Percentiles rank a stretch among this genome's conserved stretches.
phyloP scores from a whole-genome alignment of 2,888 invertebrate genomes.

The Tribolium freemani region DNA sequence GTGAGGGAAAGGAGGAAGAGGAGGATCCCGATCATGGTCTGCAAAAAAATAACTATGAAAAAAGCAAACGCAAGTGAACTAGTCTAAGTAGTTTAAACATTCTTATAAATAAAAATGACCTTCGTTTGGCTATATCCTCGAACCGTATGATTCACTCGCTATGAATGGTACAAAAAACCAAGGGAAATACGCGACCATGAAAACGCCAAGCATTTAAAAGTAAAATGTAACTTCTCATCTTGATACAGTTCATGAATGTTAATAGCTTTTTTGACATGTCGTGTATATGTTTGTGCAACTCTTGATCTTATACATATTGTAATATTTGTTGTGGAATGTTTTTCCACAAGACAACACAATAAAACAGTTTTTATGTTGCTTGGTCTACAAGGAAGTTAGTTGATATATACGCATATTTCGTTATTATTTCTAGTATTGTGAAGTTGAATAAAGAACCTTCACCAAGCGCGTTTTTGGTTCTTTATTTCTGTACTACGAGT shows the following conservation, averaged over 20 bases:
- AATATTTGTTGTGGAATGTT: not conserved
- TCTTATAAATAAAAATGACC: constrained; percentile 15
- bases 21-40: constrained; percentile 33
- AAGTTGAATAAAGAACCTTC: too few relatives aligned
- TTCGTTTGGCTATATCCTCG: constrained; percentile 3
- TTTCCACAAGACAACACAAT: not conserved
- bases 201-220: not conserved
- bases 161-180: constrained; percentile 27
- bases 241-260: not conserved
- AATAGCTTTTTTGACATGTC: not conserved
- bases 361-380: too few relatives aligned
- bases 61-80: too few relatives aligned
- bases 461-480: too few relatives aligned
- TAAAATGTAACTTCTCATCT: not conserved
- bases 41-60: not conserved
- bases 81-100: not conserved
- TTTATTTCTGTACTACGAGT: too few relatives aligned
- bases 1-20: constrained; percentile 47
- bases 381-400: too few relatives aligned
- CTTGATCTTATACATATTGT: not conserved
- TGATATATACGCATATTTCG: too few relatives aligned
- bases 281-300: not conserved
- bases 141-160: constrained; percentile 22
- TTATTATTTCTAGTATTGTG: too few relatives aligned
- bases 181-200: constrained; percentile 35